A percentile compares a stretch with the other conserved stretches of the same genome.
These are phyloP conservation scores for Lethrus apterus DNA, from an alignment of 1,140 invertebrate species.

Conservation along the genomic window DNA sequence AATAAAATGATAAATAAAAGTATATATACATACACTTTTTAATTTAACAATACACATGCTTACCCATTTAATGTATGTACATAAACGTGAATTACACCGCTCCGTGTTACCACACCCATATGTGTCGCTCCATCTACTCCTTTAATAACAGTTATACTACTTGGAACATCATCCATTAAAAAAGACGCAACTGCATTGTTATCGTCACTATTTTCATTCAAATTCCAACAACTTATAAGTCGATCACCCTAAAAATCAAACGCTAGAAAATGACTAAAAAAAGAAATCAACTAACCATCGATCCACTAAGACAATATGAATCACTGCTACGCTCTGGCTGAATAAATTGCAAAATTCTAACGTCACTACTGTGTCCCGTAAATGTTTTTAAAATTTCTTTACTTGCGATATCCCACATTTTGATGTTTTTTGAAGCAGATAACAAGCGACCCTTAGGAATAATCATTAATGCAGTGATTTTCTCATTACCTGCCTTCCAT, in stretches of 20 bases:
- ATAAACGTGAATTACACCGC: constrained; percentile 70
- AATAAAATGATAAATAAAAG: constrained; percentile 10
- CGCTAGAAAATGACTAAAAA: neutral
- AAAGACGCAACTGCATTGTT: constrained; percentile 48
- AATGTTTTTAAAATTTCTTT: constrained; percentile 55
- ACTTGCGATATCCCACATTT: constrained; percentile 55
- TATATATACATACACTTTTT: constrained; percentile 10
- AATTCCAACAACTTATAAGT: constrained; percentile 54
- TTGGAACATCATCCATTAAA: constrained; percentile 58
- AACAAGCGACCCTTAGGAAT: constrained; percentile 54
- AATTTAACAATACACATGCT: constrained; percentile 23
- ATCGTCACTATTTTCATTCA: constrained; percentile 41
- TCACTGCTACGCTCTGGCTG: constrained; percentile 34
- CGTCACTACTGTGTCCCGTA: constrained; percentile 58
- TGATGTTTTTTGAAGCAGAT: constrained; percentile 57
- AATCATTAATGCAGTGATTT: constrained; percentile 57
- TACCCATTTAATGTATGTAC: constrained; percentile 66
- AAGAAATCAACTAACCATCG: constrained; percentile 31
- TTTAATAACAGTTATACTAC: constrained; percentile 45
- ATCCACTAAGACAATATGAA: constrained; percentile 56
- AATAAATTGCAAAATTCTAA: constrained; percentile 49
- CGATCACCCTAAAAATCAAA: constrained; percentile 43
- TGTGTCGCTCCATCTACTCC: constrained; percentile 45
- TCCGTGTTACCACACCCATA: constrained; percentile 59
- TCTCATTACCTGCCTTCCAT: constrained; percentile 60